A percentile compares a stretch with the other conserved stretches of the same genome.
These are phyloP conservation scores for Tricholauxania praeusta DNA, from an alignment of 2,888 invertebrate genomes.

Conservation along the genomic window DNA sequence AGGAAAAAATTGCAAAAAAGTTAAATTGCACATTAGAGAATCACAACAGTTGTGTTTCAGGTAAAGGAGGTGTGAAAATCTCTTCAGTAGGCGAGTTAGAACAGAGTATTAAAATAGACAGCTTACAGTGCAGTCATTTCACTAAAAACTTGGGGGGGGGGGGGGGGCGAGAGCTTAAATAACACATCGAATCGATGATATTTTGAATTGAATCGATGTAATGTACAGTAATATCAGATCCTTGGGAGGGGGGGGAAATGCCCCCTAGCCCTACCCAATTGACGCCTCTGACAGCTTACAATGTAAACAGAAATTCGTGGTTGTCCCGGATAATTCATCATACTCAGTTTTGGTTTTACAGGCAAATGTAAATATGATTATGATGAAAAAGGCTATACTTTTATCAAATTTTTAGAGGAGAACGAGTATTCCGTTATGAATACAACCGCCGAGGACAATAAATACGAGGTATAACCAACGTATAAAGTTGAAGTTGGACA, in stretches of 20 bases:
- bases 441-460: slow-evolving; percentile 25
- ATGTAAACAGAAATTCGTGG: slow-evolving; percentile 19
- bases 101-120: slow-evolving; percentile 1
- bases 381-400: slow-evolving; percentile 36
- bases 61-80: slow-evolving; percentile 27
- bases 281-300: too few relatives aligned
- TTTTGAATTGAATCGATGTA: too few relatives aligned
- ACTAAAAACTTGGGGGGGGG: too few relatives aligned
- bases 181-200: too few relatives aligned
- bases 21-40: slow-evolving; percentile 7
- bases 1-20: slow-evolving; percentile 19
- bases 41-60: slow-evolving; percentile 21
- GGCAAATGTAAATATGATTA: slow-evolving; percentile 27
- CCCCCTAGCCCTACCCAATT: too few relatives aligned
- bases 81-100: slow-evolving; percentile 18
- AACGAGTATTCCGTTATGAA: slow-evolving; percentile 7
- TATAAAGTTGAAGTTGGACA: slow-evolving; percentile 33
- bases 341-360: slow-evolving; percentile 33
- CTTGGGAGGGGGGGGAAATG: too few relatives aligned
- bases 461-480: slow-evolving; percentile 13
- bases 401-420: slow-evolving; percentile 21
- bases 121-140: too few relatives aligned
- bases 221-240: too few relatives aligned
- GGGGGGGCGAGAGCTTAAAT: too few relatives aligned
- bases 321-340: slow-evolving; percentile 28